Base-by-base conservation (phyloP, 2,113 vertebrate species). In the Chaenogobius annularis region DNA sequence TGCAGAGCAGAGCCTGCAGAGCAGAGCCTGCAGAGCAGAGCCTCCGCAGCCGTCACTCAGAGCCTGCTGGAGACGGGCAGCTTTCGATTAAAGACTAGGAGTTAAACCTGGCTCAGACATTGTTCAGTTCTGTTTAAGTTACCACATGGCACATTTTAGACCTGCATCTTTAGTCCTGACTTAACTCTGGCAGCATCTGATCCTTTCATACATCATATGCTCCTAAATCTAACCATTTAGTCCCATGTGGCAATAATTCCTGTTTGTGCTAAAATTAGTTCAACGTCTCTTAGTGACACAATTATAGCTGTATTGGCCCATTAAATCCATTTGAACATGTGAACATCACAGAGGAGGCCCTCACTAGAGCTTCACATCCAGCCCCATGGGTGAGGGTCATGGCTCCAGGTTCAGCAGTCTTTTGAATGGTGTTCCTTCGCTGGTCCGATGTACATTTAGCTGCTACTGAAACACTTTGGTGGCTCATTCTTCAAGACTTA, bases 391-490 rank as follows among this genome's bases (percentile, higher is more conserved):
- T 81, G 85, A 79, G 80, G 85, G 79, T 19, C 47, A 50, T 23
- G 26, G 75, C 77, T 82, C 72, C 78, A 69, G 83, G 82, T 90
- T 91, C 85, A 88, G 81, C 83, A 77, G 76, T 84, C 69, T 70
- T 86, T 85, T 85, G 72, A 80, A 83, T 69, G 58, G 75, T 86
- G 83, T 85, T 81, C 77, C 69, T 68, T 72, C 80, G 78, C 83
- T 84, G 70, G 75, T 79, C 87, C 85, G 81, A 87, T 87, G 85
- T 92, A 91, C 92, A 86, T 91, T 90, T 91, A 92, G 87, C 73
- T 26, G 81, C 68, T 78, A 66, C 74, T 81, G 63, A 89, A 83
- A 81, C 69, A 74, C 82, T 83, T 68, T 66, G 77, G 69, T 63
- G 69, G 65, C 54, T 73, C 74, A 14, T 20, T 73, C 63, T 52